These are phyloP conservation scores for Cebus imitator DNA, from an alignment of 2,113 vertebrate genomes.

Conservation along the genomic window DNA sequence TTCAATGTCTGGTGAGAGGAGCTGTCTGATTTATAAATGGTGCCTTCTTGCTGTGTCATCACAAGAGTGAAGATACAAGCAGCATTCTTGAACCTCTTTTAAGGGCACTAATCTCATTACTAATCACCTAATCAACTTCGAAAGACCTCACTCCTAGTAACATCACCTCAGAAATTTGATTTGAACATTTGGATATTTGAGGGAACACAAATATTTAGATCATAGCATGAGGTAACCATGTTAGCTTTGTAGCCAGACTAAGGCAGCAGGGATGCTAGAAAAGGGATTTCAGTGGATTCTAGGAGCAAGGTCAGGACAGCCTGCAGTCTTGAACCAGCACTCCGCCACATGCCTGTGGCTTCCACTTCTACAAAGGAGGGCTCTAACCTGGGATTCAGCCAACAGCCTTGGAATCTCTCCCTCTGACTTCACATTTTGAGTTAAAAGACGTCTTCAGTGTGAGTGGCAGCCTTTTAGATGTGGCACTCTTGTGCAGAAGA, in stretches of 20 bases:
- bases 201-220: not conserved
- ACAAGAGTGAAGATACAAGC: not conserved
- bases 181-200: not conserved
- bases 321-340: not conserved
- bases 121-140: not conserved
- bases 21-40: not conserved
- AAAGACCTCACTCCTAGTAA: not conserved
- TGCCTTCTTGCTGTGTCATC: not conserved
- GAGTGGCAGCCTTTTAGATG: not conserved
- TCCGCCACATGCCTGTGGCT: fast-evolving
- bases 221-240: not conserved
- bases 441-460: not conserved
- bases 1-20: not conserved
- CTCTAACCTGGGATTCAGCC: not conserved
- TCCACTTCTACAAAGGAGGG: not conserved
- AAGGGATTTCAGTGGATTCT: not conserved
- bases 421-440: not conserved
- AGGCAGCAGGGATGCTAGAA: not conserved
- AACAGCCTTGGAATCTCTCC: not conserved
- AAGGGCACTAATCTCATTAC: not conserved
- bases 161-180: not conserved
- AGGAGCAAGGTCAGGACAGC: not conserved
- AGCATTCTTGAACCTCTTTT: not conserved
- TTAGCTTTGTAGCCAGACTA: not conserved
- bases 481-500: not conserved